These are phyloP conservation scores for Aeoliscus strigatus DNA, from an alignment of 2,797 vertebrate species.

Conservation along the genomic window DNA sequence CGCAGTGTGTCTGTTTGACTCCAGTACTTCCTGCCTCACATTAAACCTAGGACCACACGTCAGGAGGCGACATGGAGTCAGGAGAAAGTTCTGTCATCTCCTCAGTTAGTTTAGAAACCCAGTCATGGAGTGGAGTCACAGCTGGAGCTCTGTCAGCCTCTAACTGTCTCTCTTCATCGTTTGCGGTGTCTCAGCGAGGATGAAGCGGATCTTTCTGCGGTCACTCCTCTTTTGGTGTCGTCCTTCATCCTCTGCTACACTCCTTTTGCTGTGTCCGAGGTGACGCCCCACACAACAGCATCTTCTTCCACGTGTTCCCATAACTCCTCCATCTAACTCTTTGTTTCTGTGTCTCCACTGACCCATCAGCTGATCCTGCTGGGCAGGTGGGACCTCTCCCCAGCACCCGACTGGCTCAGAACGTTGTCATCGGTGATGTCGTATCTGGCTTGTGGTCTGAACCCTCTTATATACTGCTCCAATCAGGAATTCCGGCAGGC, in stretches of 20 bases:
- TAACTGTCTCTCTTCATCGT: constrained; percentile 1
- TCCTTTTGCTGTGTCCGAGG: constrained; percentile 71
- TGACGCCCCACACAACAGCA: constrained; percentile 21
- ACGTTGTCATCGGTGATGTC: constrained; percentile 73
- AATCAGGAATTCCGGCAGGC: constrained; percentile 68
- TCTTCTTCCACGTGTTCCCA: neutral
- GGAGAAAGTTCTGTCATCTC: no score
- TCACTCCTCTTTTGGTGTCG: constrained; percentile 64
- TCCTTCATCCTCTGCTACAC: constrained; percentile 70
- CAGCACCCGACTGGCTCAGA: constrained; percentile 70
- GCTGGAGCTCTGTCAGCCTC: neutral
- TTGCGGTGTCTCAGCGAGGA: constrained; percentile 32
- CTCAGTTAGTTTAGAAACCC: no score
- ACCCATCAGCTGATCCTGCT: constrained; percentile 65
- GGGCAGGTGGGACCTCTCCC: constrained; percentile 60
- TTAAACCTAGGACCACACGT: no score
- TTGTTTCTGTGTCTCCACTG: constrained; percentile 3
- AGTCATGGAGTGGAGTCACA: no score
- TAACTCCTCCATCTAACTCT: neutral
- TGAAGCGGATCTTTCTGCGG: constrained; percentile 60
- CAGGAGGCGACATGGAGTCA: no score
- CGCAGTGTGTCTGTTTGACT: no score
- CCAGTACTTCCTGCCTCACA: no score
- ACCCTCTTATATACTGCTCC: constrained; percentile 73
- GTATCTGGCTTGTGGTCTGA: constrained; percentile 72